These are phyloP conservation scores for Parasteatoda lunata DNA, from an alignment of 2,888 invertebrate genomes.

Conservation along the genomic window DNA sequence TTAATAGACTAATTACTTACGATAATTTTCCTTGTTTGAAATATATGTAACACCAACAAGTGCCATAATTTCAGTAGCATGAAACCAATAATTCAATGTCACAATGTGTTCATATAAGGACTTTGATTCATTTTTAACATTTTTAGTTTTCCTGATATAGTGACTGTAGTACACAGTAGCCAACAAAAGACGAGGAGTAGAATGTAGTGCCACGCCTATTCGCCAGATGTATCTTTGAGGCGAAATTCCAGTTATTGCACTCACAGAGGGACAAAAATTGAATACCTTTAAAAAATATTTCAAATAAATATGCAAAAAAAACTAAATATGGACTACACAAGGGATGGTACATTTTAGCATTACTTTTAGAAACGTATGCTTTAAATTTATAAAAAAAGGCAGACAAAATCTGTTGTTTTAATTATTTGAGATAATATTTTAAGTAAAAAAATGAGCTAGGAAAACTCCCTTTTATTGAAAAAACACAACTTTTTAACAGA, in stretches of 20 bases:
- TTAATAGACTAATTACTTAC: slow-evolving; percentile 79
- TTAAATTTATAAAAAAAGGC: background rate
- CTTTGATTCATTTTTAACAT: slow-evolving; percentile 71
- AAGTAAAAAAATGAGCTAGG: too few relatives aligned
- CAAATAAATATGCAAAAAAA: background rate
- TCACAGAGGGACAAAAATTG: slow-evolving; percentile 95
- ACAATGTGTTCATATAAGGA: slow-evolving; percentile 75
- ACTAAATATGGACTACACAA: too few relatives aligned
- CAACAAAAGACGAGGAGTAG: slow-evolving; percentile 91
- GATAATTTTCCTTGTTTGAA: slow-evolving; percentile 95
- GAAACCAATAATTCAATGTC: slow-evolving; percentile 82
- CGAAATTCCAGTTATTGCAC: slow-evolving; percentile 94
- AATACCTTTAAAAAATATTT: slow-evolving; percentile 81
- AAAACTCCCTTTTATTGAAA: too few relatives aligned
- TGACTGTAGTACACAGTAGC: slow-evolving; percentile 90
- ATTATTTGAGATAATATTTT: too few relatives aligned
- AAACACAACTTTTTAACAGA: too few relatives aligned
- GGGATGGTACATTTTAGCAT: too few relatives aligned
- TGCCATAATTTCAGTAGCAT: slow-evolving; percentile 87
- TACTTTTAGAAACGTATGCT: too few relatives aligned
- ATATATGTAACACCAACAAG: slow-evolving; percentile 94
- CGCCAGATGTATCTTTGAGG: slow-evolving; percentile 95
- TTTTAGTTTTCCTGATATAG: slow-evolving; percentile 79
- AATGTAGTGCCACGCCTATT: slow-evolving; percentile 91
- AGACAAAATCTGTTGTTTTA: background rate